Evolutionary conservation across 2,113 vertebrate genomes (phyloP), one percentile per base, ranked within the genome.

Genomic region (Cheirogaleus medius): DNA sequence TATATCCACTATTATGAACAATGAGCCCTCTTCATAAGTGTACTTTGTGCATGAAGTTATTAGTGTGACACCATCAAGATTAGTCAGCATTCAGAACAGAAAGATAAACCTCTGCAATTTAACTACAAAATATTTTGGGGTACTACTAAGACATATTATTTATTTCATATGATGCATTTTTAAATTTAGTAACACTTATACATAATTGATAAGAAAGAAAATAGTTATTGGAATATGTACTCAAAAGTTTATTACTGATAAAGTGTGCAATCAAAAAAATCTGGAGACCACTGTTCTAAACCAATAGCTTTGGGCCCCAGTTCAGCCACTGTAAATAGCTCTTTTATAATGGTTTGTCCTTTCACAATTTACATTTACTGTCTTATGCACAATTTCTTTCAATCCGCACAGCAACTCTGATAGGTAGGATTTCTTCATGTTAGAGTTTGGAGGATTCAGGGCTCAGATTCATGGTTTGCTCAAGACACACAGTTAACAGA

Each of bases 141-240:
- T 88, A 80, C 14, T 56, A 32, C 80, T 71, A 78, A 73, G 63
- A 63, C 2, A 64, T 37, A 21, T 63, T 49, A 56, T 54, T 86
- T 87, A 42, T 76, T 97, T 94, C 18, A 68, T 49, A 4, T 86
- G 73, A 78, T 60, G 80, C n/a, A 64, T 77, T 95, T 74, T 76
- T 58, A 44, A 64, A 90, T 92, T 91, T 54, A 71, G 17, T 96
- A 56, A 60, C 14, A 56, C 21, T 49, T 90, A 69, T 56, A 47
- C 8, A 32, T 21, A 76, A 64, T 37, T 81, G 37, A 71, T 74
- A 60, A 74, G 64, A 73, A 96, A 81, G 58, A 25, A 76, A 94
- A 32, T 56, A 49, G 29, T 90, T 85, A 54, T 63, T 64, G 32
- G 34, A 27, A 20, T 23, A 18, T 94, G 0, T 0, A 15, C 23